Evolutionary conservation across 2,113 vertebrate species (phyloP), one percentile per base, ranked within the genome.

Genomic region (Rhinichthys klamathensis): DNA sequence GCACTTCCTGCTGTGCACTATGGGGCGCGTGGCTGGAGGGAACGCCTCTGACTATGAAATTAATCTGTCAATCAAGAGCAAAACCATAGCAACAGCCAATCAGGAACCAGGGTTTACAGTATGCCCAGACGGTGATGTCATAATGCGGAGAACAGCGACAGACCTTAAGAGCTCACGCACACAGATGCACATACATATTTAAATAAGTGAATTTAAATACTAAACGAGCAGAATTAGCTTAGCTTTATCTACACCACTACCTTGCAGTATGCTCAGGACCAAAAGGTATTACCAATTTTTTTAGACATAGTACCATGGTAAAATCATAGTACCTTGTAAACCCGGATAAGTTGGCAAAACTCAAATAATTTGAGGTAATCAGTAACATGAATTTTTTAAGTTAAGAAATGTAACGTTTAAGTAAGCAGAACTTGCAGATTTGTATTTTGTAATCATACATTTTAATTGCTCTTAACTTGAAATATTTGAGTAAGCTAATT

Each of bases 51-150:
- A 30, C 16, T 85, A 41, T 79, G 61, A 85, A 85, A 88, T 85
- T 67, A 85, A 73, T n/a, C 56, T 30, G 80, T 80, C 80, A 80
- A 65, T 86, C 87, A 86, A 85, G 79, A 23, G 21, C 9, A 23
- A 65, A 58, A 69, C 65, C 25, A 2, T n/a, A 25, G 30, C 76
- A 11, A 15, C 65, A 58, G 27, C 80, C 73, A 85, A 83, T 88
- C 73, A 79, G 84, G 10, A 49, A 7, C 38, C 12, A 13, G 16
- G 13, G 2, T 18, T 54, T 41, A 44, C 69, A 49, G 30, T 23
- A 11, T 10, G 23, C 56, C 44, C 23, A 63, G n/a, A 44, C 12
- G 44, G 56, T 49, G 60, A 77, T 82, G 83, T 87, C 69, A 27
- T 81, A 44, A 49, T 75, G 82, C 72, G 6, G 56, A 25, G 35